These are phyloP conservation scores for Zosterops hypoxanthus DNA, from an alignment of 2,113 vertebrate genomes.

Conservation along the genomic window DNA sequence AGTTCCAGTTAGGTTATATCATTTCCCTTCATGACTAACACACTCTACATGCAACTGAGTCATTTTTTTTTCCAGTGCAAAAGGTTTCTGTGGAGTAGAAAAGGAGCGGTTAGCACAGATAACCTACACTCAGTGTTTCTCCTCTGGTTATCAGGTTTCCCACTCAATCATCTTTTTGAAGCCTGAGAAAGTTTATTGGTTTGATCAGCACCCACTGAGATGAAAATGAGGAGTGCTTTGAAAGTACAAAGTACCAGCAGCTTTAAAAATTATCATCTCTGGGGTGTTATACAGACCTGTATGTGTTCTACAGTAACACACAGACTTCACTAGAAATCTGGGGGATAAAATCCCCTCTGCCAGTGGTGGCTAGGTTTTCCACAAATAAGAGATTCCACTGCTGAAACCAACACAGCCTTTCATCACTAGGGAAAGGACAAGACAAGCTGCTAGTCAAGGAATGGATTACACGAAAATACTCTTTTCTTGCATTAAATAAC, in stretches of 20 bases:
- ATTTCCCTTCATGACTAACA: background rate
- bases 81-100: background rate
- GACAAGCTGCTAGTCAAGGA: background rate
- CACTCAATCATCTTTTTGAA: slow-evolving; percentile 8
- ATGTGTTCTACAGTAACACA: background rate
- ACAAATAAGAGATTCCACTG: background rate
- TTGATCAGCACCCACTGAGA: slow-evolving; percentile 35
- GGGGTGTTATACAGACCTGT: background rate
- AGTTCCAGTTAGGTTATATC: background rate
- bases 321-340: background rate
- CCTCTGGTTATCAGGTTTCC: background rate
- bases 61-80: background rate
- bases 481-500: background rate
- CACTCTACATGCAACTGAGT: background rate
- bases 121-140: background rate
- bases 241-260: background rate
- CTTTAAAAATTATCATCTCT: slow-evolving; percentile 27
- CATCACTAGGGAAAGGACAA: background rate
- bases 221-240: slow-evolving; percentile 40
- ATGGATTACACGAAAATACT: background rate
- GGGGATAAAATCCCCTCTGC: background rate
- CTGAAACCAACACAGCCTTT: background rate
- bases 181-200: slow-evolving; percentile 22
- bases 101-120: background rate
- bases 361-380: background rate